phyloP scores from a whole-genome alignment of 1,140 invertebrate species.

The Globodera ellingtonae region DNA sequence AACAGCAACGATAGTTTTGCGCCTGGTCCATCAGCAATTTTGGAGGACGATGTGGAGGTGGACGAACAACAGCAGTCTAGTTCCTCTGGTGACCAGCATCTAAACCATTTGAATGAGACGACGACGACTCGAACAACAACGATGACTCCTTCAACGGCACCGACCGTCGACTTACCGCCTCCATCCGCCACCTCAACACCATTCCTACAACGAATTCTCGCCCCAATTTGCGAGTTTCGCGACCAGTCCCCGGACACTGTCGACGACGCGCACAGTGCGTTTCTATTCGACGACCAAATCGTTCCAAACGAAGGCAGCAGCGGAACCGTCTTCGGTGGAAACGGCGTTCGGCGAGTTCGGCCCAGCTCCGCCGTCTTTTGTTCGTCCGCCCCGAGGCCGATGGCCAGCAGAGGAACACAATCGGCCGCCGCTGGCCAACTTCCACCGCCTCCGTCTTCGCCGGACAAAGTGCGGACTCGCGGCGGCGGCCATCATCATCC shows the following conservation, averaged over 20 bases:
- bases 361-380: not conserved
- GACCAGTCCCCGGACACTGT: slow-evolving; percentile 24
- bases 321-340: not conserved
- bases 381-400: slow-evolving; percentile 5
- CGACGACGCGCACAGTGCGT: not conserved
- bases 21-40: slow-evolving; percentile 31
- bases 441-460: slow-evolving; percentile 19
- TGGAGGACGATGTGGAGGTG: slow-evolving; percentile 36
- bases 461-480: slow-evolving; percentile 1
- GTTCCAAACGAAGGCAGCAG: not conserved
- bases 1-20: slow-evolving; percentile 44
- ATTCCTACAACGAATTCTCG: slow-evolving; percentile 32
- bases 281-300: slow-evolving; percentile 7
- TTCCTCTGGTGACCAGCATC: not conserved
- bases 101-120: slow-evolving; percentile 4
- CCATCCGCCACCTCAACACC: slow-evolving; percentile 22
- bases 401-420: not conserved
- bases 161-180: slow-evolving; percentile 7
- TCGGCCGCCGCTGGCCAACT: slow-evolving; percentile 22
- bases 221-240: slow-evolving; percentile 32
- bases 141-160: not conserved
- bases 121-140: not conserved
- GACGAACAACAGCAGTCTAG: slow-evolving; percentile 22
- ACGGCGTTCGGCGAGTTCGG: not conserved
- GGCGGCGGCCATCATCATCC: not conserved